Conservation (phyloP, 2,888 invertebrate species). For the Plebejus argus region DNA sequence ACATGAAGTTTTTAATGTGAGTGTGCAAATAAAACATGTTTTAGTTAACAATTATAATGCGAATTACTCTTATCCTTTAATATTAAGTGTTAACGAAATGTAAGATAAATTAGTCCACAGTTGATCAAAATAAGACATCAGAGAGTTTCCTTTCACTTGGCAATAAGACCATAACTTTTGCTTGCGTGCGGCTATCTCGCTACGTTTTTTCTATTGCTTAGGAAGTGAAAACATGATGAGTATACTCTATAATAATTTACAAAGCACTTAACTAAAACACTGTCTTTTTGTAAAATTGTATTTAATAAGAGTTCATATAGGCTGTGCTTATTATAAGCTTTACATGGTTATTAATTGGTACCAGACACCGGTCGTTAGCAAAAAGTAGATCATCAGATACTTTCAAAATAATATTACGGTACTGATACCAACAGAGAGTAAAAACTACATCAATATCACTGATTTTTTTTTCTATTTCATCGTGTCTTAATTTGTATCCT, state of each 20-base stretch:
- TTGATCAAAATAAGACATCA: conserved; percentile 9
- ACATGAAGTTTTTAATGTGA: background rate
- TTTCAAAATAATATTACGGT: too few species aligned
- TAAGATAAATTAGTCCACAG: background rate
- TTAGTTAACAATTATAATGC: background rate
- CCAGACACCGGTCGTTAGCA: too few species aligned
- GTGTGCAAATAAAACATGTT: background rate
- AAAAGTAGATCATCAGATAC: too few species aligned
- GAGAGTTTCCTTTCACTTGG: conserved; percentile 41
- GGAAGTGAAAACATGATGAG: conserved; percentile 11
- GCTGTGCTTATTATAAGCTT: too few species aligned
- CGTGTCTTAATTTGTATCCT: too few species aligned
- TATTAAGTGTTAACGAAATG: background rate
- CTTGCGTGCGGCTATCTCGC: conserved; percentile 35
- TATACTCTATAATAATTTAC: background rate
- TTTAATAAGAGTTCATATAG: too few species aligned
- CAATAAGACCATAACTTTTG: conserved; percentile 40
- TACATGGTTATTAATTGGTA: too few species aligned
- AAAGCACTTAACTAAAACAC: too few species aligned
- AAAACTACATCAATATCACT: too few species aligned
- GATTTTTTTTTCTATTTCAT: too few species aligned
- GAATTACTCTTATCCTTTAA: background rate
- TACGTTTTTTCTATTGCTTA: background rate
- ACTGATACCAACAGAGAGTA: too few species aligned
- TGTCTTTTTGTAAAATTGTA: too few species aligned